Evolutionary conservation across 2,797 vertebrate genomes (phyloP), one percentile per base, ranked within the genome.

Genomic region (Eulemur rubriventer): DNA sequence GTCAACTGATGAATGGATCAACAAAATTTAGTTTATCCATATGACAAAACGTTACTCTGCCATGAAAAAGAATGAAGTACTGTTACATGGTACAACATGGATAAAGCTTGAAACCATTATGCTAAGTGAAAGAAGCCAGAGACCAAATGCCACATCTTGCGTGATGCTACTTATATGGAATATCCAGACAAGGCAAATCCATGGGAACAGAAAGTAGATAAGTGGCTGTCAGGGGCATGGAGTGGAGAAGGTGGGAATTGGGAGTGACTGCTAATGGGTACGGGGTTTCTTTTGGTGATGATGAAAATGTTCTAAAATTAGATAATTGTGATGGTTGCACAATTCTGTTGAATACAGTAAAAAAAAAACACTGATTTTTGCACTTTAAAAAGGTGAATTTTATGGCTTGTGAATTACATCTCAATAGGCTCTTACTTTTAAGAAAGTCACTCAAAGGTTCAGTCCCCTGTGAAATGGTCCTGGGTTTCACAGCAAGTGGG

Each of bases 301-400:
- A 95, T 67, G 41, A 94, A 88, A 82, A 63, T 90, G 13, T 17
- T 92, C 70, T 79, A 73, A 91, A 87, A 57, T 94, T 82, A 89
- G 75, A 78, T 90, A 30, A 75, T 84, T 28, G 24, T 87, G 86
- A 86, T 83, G 30, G 63, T 35, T 72, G 33, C 46, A 87, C 33
- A 76, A 88, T 43, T 73, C 41, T 91, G 33, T 69, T 69, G 57
- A 90, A 83, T 86, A 78, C 50, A 55, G 33, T 69, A 38, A 85
- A 93, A 46, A 93, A 46, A 85, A 72, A 67, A 2, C 55, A 81
- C 48, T 61, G 55, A 81, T 76, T 46, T 90, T 18, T 87, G 50
- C 7, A 76, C 20, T 72, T 76, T 85, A 73, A 90, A 61, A 83
- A 26, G 22, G n/a, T 80, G 72, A 91, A 80, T 83, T 86, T 92